These are phyloP conservation scores for Agonopterix subpropinquella DNA, from an alignment of 2,888 invertebrate genomes.

Conservation along the genomic window DNA sequence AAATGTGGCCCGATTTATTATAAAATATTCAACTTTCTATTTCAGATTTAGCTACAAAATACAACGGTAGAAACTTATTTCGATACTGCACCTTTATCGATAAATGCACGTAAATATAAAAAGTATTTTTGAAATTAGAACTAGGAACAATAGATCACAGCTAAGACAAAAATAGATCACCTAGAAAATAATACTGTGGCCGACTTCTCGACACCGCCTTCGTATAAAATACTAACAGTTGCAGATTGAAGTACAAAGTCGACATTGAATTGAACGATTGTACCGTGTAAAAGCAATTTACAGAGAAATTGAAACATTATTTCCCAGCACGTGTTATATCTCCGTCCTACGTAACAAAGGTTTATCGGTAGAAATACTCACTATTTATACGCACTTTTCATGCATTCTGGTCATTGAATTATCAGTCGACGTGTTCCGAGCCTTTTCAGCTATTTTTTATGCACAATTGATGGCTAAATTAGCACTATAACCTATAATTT, in stretches of 20 bases:
- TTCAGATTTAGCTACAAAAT: neutral
- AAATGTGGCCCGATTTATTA: conserved; percentile 29
- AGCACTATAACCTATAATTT: conserved; percentile 65
- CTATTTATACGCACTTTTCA: conserved; percentile 39
- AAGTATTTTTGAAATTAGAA: conserved; percentile 24
- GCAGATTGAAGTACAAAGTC: conserved; percentile 32
- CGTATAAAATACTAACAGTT: conserved; percentile 17
- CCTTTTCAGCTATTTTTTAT: conserved; percentile 31
- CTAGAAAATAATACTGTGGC: conserved; percentile 46
- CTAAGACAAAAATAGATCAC: conserved; percentile 55
- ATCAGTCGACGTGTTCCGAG: conserved; percentile 23
- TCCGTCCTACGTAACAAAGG: conserved; percentile 29
- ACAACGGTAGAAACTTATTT: neutral
- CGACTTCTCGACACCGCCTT: conserved; percentile 23
- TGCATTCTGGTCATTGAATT: conserved; percentile 29
- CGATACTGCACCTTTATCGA: neutral
- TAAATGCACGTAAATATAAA: conserved; percentile 1
- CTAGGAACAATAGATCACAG: conserved; percentile 32
- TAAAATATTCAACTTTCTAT: conserved; percentile 33
- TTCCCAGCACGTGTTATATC: conserved; percentile 49
- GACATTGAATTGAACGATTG: conserved; percentile 21
- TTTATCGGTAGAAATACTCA: conserved; percentile 35
- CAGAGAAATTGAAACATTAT: conserved; percentile 33
- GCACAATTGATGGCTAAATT: conserved; percentile 47
- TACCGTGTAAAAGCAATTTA: conserved; percentile 36